phyloP scores from a whole-genome alignment of 2,797 vertebrate genomes.

The Eurystomus glaucurus region DNA sequence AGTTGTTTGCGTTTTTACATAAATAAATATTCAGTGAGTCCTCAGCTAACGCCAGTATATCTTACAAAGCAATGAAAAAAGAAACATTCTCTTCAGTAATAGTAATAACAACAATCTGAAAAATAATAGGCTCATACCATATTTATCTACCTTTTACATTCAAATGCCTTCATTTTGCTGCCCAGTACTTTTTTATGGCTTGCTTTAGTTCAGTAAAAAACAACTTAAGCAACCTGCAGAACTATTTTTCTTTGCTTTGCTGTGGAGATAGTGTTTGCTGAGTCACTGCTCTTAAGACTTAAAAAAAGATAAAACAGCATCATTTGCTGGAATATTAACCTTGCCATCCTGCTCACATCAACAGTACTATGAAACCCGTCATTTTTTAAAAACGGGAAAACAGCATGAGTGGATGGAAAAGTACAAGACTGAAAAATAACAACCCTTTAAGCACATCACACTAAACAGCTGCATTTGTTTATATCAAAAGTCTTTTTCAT shows the following conservation, averaged over 20 bases:
- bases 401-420: accelerated
- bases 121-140: not conserved
- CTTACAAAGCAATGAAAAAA: not conserved
- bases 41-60: not conserved
- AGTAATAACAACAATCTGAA: not conserved
- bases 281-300: slow-evolving; percentile 29
- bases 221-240: not conserved
- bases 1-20: not conserved
- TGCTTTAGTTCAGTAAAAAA: not conserved
- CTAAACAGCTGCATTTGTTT: not conserved
- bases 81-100: not conserved
- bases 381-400: not conserved
- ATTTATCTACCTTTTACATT: not conserved
- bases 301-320: not conserved
- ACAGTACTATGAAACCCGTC: not conserved
- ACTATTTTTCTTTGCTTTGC: not conserved
- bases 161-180: not conserved
- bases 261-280: not conserved
- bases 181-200: not conserved
- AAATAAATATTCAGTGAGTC: slow-evolving; percentile 37
- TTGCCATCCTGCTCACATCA: not conserved
- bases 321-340: slow-evolving; percentile 11
- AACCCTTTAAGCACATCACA: not conserved
- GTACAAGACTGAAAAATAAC: not conserved
- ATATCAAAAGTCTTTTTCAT: not conserved